Percentiles rank a stretch among this genome's conserved stretches.
phyloP scores from a whole-genome alignment of 2,888 invertebrate species.

The Eupithecia vulgata region DNA sequence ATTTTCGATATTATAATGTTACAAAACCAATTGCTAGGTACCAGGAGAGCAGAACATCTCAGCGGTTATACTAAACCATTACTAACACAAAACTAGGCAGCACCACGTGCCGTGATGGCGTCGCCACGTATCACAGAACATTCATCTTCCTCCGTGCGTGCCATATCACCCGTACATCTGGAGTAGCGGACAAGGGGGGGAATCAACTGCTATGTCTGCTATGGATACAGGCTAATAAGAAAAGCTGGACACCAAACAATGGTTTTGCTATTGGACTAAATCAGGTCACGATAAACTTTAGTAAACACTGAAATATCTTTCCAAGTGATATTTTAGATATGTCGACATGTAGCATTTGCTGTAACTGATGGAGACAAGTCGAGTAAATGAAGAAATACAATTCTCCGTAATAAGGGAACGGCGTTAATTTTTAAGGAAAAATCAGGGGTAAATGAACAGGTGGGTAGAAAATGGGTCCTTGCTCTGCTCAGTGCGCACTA shows the following conservation, averaged over 20 bases:
- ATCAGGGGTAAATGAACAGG: neutral
- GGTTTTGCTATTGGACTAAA: neutral
- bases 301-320: too few relatives aligned
- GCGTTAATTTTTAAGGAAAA: neutral
- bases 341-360: neutral
- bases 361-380: neutral
- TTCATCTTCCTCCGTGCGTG: conserved; percentile 66
- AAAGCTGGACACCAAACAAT: conserved; percentile 16
- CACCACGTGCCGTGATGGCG: conserved; percentile 39
- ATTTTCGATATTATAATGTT: neutral
- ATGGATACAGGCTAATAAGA: conserved; percentile 23
- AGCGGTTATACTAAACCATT: conserved; percentile 5
- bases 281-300: neutral
- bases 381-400: neutral
- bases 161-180: conserved; percentile 69
- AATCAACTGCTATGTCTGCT: conserved; percentile 39
- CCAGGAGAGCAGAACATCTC: conserved; percentile 1
- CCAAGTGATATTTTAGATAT: neutral
- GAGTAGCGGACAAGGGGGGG: conserved; percentile 55
- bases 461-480: neutral
- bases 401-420: neutral
- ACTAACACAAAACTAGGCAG: conserved; percentile 30
- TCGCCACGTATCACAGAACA: conserved; percentile 48
- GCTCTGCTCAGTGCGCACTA: too few relatives aligned
- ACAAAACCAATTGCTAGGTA: neutral